phyloP scores from a whole-genome alignment of 2,797 vertebrate genomes.

The Halcyon badia region DNA sequence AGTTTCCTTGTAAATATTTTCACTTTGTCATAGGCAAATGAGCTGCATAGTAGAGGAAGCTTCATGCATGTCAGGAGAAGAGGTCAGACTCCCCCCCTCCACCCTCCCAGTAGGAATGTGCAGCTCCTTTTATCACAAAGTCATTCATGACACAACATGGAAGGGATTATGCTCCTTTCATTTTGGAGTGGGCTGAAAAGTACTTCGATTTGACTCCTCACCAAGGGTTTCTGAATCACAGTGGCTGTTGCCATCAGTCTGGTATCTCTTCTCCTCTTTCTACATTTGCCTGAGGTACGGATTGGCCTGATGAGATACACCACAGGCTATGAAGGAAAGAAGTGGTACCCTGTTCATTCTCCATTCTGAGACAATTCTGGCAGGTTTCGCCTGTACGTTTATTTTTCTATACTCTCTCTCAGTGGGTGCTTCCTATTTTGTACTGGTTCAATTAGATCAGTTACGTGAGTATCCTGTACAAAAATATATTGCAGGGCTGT shows the following conservation, averaged over 20 bases:
- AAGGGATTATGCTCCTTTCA: not conserved
- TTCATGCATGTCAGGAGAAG: not conserved
- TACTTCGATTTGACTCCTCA: not conserved
- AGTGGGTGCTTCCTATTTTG: not conserved
- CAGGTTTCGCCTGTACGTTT: not conserved
- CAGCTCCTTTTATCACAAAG: not conserved
- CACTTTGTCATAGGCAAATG: not conserved
- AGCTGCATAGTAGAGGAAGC: not conserved
- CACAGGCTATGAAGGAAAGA: not conserved
- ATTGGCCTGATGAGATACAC: not conserved
- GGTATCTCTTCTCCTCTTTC: not conserved
- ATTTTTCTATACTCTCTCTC: not conserved
- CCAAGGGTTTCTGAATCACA: not conserved
- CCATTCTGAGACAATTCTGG: not conserved
- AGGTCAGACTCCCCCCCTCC: not conserved
- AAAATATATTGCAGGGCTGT: not conserved
- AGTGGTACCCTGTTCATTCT: not conserved
- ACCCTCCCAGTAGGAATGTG: not conserved
- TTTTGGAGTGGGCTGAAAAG: not conserved
- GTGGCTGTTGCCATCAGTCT: rapidly evolving
- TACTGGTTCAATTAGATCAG: not conserved
- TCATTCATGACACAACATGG: rapidly evolving
- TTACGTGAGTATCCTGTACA: not conserved
- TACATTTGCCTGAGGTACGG: rapidly evolving
- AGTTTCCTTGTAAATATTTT: not conserved